A percentile compares a stretch with the other conserved stretches of the same genome.
Evolutionary conservation across 2,888 invertebrate species (phyloP).

Genomic region (Anticlea derivata): DNA sequence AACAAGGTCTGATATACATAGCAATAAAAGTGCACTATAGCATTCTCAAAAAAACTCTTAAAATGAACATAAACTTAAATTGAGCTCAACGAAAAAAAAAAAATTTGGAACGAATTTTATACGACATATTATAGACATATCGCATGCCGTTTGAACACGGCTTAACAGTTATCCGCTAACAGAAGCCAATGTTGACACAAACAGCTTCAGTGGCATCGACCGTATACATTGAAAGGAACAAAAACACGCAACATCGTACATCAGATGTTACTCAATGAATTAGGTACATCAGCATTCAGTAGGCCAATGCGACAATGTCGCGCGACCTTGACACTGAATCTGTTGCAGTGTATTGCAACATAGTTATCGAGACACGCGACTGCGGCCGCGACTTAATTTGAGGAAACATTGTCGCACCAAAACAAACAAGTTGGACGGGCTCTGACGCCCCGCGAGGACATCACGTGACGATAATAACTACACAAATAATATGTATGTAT

Average conservation of each 20-base stretch:
- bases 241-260: conserved; percentile 7
- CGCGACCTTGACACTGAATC: conserved; percentile 40
- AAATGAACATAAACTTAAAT: too few species aligned
- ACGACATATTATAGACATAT: too few species aligned
- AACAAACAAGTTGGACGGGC: conserved; percentile 12
- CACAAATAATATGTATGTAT: too few species aligned
- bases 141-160: too few species aligned
- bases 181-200: background rate
- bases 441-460: conserved; percentile 1
- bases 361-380: conserved; percentile 23
- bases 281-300: conserved; percentile 35
- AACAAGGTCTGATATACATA: too few species aligned
- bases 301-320: conserved; percentile 36
- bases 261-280: conserved; percentile 24
- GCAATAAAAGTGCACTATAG: too few species aligned
- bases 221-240: conserved; percentile 10
- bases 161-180: too few species aligned
- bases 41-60: too few species aligned
- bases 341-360: conserved; percentile 20
- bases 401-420: conserved; percentile 7
- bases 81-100: too few species aligned
- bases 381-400: background rate
- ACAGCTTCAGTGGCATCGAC: background rate
- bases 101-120: too few species aligned
- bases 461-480: background rate